A percentile compares a stretch with the other conserved stretches of the same genome.
Conservation (phyloP, 2,113 vertebrate genomes). For the Lipotes vexillifer region DNA sequence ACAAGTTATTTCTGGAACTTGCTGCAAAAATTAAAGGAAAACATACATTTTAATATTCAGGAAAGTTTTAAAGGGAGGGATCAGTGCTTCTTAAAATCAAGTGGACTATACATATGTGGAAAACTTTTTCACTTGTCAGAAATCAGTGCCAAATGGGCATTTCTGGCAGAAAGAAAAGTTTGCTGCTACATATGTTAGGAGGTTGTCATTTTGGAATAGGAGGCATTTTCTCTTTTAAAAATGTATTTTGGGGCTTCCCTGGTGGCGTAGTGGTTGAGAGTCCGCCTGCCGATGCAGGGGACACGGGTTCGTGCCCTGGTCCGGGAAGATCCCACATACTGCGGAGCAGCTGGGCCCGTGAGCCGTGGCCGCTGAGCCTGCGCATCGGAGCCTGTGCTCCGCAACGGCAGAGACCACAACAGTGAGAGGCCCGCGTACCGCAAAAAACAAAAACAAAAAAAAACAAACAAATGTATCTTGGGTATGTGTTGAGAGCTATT, state of each 20-base stretch:
- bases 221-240: constrained; percentile 30
- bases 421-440: too few species aligned
- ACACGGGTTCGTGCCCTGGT: too few species aligned
- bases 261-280: too few species aligned
- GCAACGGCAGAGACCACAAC: too few species aligned
- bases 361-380: too few species aligned
- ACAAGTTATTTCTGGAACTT: constrained; percentile 14
- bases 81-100: background rate
- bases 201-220: constrained; percentile 37
- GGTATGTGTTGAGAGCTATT: constrained; percentile 68
- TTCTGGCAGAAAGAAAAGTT: constrained; percentile 31
- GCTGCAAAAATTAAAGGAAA: background rate
- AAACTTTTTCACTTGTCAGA: constrained; percentile 44
- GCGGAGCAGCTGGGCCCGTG: too few species aligned
- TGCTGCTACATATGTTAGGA: background rate
- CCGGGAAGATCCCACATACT: too few species aligned
- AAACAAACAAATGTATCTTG: background rate
- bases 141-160: background rate
- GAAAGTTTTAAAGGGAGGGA: background rate
- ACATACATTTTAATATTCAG: background rate
- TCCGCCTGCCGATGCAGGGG: too few species aligned
- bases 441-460: too few species aligned
- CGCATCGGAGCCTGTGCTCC: too few species aligned
- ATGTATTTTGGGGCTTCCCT: background rate
- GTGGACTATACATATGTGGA: background rate